Conservation (phyloP, 2,113 vertebrate genomes). For the Onychorhynchus coronatus region DNA sequence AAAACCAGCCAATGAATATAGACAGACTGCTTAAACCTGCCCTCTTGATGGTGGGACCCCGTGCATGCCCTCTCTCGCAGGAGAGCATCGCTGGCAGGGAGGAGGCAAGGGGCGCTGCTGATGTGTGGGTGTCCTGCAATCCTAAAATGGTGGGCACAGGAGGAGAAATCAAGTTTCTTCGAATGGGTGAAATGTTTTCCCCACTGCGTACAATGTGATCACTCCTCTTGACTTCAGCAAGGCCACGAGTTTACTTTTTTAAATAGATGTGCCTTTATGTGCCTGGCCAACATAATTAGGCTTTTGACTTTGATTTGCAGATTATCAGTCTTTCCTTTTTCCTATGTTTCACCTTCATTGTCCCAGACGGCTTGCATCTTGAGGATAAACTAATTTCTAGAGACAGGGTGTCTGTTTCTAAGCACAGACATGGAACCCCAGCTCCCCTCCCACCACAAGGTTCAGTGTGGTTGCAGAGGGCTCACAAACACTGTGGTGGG, state of each 20-base stretch:
- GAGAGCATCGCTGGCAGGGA: not conserved
- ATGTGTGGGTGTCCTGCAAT: rapidly evolving
- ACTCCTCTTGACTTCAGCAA: not conserved
- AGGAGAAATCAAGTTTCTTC: not conserved
- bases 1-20: rapidly evolving
- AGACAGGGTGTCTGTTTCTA: not conserved
- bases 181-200: not conserved
- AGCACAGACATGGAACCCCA: not conserved
- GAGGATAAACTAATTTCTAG: not conserved
- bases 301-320: not conserved
- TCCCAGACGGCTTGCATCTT: not conserved
- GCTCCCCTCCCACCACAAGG: not conserved
- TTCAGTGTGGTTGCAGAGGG: not conserved
- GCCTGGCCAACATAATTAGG: not conserved
- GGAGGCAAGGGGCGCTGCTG: not conserved
- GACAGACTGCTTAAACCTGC: not conserved
- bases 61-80: not conserved
- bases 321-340: not conserved
- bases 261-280: not conserved
- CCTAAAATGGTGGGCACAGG: not conserved
- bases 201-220: rapidly evolving
- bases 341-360: not conserved
- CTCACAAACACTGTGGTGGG: rapidly evolving
- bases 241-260: not conserved
- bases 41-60: not conserved